phyloP scores from a whole-genome alignment of 1,140 invertebrate species.

The Eurosta solidaginis region DNA sequence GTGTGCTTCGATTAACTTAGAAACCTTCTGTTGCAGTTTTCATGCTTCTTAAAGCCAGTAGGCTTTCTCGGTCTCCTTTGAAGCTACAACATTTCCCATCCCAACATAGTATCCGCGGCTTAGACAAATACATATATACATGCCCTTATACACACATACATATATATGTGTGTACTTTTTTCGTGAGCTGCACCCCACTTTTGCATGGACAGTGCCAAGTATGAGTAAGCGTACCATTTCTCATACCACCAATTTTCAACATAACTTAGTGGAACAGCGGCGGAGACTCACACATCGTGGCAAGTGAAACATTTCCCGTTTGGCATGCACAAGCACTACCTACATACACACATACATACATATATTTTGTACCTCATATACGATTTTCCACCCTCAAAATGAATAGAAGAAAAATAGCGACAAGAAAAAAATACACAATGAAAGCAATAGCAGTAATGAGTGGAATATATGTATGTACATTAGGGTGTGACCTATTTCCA shows the following conservation, averaged over 20 bases:
- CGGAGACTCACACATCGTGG: not conserved
- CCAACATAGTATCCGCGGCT: too few relatives aligned
- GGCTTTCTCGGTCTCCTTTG: too few relatives aligned
- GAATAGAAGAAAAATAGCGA: not conserved
- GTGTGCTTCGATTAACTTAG: too few relatives aligned
- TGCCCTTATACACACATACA: not conserved
- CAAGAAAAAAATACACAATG: not conserved
- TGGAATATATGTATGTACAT: not conserved
- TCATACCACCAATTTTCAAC: not conserved
- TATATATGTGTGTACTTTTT: not conserved
- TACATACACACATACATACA: not conserved
- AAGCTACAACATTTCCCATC: too few relatives aligned
- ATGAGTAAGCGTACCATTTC: not conserved
- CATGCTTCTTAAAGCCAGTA: too few relatives aligned
- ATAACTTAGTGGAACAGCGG: not conserved
- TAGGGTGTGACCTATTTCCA: too few relatives aligned
- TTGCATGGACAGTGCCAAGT: not conserved
- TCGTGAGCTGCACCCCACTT: not conserved
- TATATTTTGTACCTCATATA: not conserved
- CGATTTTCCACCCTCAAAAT: not conserved
- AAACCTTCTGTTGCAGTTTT: too few relatives aligned
- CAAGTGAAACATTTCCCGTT: constrained; percentile 27
- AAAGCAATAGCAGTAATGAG: not conserved
- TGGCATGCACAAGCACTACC: too few relatives aligned
- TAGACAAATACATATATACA: not conserved